Percentiles rank a stretch among this genome's conserved stretches.
These are phyloP conservation scores for Actinostola sp. DNA, from an alignment of 92 coral and sea anemone species.

Conservation along the genomic window DNA sequence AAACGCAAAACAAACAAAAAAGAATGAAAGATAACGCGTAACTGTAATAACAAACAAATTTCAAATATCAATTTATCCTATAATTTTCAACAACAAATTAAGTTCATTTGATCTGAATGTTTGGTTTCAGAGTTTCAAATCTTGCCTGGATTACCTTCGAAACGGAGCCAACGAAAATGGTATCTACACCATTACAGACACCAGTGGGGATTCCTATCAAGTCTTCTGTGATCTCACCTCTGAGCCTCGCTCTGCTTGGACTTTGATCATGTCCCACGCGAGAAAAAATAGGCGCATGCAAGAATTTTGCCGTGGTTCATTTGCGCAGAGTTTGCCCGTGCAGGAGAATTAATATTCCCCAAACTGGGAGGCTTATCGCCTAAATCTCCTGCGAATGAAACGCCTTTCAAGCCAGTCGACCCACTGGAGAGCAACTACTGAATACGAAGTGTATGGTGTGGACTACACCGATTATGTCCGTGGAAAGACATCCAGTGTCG, in stretches of 20 bases:
- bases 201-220: constrained; percentile 6
- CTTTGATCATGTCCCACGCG: constrained; percentile 16
- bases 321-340: neutral
- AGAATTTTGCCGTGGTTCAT: neutral
- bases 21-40: too few species aligned
- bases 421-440: constrained; percentile 21
- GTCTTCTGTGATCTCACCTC: constrained; percentile 29
- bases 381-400: neutral
- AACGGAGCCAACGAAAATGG: constrained; percentile 7
- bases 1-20: too few species aligned
- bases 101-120: too few species aligned
- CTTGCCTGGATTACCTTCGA: too few species aligned
- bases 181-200: constrained; percentile 26
- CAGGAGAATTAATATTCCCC: neutral
- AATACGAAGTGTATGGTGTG: constrained; percentile 13
- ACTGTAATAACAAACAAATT: too few species aligned
- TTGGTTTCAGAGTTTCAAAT: too few species aligned
- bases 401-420: neutral
- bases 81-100: too few species aligned
- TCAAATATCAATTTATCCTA: too few species aligned
- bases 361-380: neutral
- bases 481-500: constrained; percentile 2
- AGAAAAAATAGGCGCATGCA: neutral
- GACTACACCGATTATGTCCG: constrained; percentile 23
- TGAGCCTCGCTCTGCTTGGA: constrained; percentile 35